Base-by-base conservation (phyloP, 2,888 invertebrate species). In the Antitype chi region DNA sequence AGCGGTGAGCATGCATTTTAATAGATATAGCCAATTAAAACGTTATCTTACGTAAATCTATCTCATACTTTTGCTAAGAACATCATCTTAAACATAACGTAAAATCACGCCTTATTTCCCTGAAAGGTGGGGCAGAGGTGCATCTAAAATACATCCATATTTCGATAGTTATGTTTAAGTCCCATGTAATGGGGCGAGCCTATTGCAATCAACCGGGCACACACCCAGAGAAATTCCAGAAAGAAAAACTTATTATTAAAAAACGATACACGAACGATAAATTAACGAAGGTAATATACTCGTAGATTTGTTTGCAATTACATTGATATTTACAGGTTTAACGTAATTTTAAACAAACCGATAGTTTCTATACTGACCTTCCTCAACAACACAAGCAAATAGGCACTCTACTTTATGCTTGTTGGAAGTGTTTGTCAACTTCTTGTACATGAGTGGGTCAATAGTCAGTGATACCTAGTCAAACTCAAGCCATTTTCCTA, bases 341-440 rank as follows among this genome's bases (percentile, higher is more conserved):
- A 17, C 25, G 6, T 73, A 43, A 13, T 20, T 47, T 11, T 7
- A 49, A 59, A 38, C 23, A 74, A 59, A 11, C 23, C 25, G 38
- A 59, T 25, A 76, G 5, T 28, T 76, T 23, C 8, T 25, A n/a
- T 20, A 38, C n/a, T 53, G 64, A 75, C 53, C 77, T 77, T 32
- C 52, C 52, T 25, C 43, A 47, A 53, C 43, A 13, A 13, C n/a
- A 52, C 23, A n/a, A 76, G 43, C n/a, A 28, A 59, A 60, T 25
- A n/a, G 0, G 3, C 49, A 23, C 23, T 23, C 7, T 6, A 69
- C 8, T 70, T 13, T 60, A 75, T 23, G 47, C 11, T 59, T 23
- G 17, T 38, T 49, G 6, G 23, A 43, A 52, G 9, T 74, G 25
- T 74, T 59, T 74, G 38, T 5, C 4, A 52, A 49, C 43, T 17